These are phyloP conservation scores for Malaclemys terrapin DNA, from an alignment of 2,113 vertebrate species.

Conservation along the genomic window DNA sequence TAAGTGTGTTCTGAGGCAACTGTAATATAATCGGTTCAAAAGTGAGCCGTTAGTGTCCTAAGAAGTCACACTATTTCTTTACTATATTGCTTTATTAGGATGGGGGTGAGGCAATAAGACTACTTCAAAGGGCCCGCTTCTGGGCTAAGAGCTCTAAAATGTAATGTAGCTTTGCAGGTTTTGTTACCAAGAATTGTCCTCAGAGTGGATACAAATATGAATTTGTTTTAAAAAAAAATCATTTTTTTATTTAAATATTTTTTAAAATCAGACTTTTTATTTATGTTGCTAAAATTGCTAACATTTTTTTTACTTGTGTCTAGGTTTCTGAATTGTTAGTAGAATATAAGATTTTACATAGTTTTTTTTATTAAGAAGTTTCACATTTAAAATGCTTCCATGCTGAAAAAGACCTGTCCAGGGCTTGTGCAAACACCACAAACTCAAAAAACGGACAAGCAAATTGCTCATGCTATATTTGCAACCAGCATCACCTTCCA, in stretches of 20 bases:
- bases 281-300: neutral
- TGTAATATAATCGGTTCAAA: neutral
- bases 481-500: neutral
- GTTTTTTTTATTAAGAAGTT: conserved; percentile 23
- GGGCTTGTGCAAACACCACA: neutral
- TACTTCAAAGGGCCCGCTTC: neutral
- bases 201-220: neutral
- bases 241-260: neutral
- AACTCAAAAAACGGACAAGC: neutral
- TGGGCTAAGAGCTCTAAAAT: neutral
- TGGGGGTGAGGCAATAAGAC: neutral
- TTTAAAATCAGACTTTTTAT: neutral
- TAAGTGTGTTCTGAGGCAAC: neutral
- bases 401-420: neutral
- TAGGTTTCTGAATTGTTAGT: neutral
- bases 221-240: neutral
- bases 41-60: neutral
- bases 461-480: neutral
- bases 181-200: neutral
- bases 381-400: neutral
- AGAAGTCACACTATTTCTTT: neutral
- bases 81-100: neutral
- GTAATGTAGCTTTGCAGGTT: neutral
- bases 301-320: neutral
- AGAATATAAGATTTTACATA: neutral